phyloP scores from a whole-genome alignment of 2,888 invertebrate species.

The Arrhopalites spinosus region DNA sequence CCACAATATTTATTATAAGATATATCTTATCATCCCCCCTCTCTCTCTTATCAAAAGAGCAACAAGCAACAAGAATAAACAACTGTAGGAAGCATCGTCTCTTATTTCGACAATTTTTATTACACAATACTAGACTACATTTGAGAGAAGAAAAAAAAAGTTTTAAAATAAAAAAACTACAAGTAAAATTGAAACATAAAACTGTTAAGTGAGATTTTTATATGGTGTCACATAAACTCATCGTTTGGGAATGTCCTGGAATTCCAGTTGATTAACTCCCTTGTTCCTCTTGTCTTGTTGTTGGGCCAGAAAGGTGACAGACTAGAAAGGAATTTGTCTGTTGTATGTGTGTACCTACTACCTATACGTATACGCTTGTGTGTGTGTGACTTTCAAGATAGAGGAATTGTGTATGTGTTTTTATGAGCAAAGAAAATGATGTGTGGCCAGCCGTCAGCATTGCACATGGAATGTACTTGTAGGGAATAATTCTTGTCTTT shows the following conservation, averaged over 20 bases:
- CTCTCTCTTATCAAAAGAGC: too few species aligned
- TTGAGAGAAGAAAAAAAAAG: neutral
- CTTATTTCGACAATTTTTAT: too few species aligned
- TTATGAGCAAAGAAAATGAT: neutral
- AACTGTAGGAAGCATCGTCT: too few species aligned
- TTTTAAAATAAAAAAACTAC: neutral
- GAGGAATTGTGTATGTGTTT: neutral
- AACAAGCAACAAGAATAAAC: too few species aligned
- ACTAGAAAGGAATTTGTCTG: slow-evolving; percentile 26
- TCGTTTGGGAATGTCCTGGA: slow-evolving; percentile 13
- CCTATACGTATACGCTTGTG: neutral
- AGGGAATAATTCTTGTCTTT: slow-evolving; percentile 12
- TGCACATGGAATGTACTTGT: slow-evolving; percentile 15
- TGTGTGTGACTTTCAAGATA: slow-evolving; percentile 1
- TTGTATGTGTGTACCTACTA: neutral
- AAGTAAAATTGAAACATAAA: neutral
- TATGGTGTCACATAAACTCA: slow-evolving; percentile 10
- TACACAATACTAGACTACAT: too few species aligned
- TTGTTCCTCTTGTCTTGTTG: neutral
- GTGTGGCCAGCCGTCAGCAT: slow-evolving; percentile 14
- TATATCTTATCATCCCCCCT: too few species aligned
- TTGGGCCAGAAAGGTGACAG: slow-evolving; percentile 15
- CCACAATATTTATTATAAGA: too few species aligned
- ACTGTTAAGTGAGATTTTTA: neutral
- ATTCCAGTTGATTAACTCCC: slow-evolving; percentile 28